These are phyloP conservation scores for Notospermus geniculatus DNA, from an alignment of 1,140 invertebrate genomes.

Conservation along the genomic window DNA sequence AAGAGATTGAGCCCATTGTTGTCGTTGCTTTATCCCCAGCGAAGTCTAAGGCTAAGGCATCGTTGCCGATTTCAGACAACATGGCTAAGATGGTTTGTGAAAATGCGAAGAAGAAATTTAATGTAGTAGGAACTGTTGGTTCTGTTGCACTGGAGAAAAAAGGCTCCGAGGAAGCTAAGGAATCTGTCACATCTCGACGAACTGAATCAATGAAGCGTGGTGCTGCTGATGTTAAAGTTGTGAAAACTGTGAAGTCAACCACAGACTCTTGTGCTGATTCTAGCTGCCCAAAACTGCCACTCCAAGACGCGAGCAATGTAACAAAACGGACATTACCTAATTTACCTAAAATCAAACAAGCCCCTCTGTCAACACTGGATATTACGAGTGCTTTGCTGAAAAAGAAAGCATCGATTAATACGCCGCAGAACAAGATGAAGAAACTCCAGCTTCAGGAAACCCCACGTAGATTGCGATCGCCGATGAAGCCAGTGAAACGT, in stretches of 20 bases:
- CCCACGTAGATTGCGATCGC: slow-evolving; percentile 24
- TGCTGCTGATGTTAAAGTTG: not conserved
- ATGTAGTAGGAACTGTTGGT: too few species aligned
- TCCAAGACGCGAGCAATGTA: not conserved
- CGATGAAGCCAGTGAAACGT: slow-evolving; percentile 41
- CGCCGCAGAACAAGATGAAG: not conserved
- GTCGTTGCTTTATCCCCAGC: too few species aligned
- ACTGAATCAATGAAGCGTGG: not conserved
- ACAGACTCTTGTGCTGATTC: not conserved
- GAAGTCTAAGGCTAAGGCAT: too few species aligned
- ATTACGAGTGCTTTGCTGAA: not conserved
- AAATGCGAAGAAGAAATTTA: too few species aligned
- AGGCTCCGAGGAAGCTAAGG: too few species aligned
- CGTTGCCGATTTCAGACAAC: too few species aligned
- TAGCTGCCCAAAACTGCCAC: not conserved
- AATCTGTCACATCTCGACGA: not conserved
- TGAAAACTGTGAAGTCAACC: not conserved
- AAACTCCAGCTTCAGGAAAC: slow-evolving; percentile 7
- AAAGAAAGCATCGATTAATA: not conserved
- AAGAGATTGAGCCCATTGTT: too few species aligned
- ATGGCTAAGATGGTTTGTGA: too few species aligned
- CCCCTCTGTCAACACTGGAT: not conserved
- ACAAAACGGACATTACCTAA: not conserved
- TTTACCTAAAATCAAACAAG: slow-evolving; percentile 4
- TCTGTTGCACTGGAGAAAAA: too few species aligned